Evolutionary conservation across 2,113 vertebrate genomes (phyloP).

Genomic region (Asarcornis scutulata): DNA sequence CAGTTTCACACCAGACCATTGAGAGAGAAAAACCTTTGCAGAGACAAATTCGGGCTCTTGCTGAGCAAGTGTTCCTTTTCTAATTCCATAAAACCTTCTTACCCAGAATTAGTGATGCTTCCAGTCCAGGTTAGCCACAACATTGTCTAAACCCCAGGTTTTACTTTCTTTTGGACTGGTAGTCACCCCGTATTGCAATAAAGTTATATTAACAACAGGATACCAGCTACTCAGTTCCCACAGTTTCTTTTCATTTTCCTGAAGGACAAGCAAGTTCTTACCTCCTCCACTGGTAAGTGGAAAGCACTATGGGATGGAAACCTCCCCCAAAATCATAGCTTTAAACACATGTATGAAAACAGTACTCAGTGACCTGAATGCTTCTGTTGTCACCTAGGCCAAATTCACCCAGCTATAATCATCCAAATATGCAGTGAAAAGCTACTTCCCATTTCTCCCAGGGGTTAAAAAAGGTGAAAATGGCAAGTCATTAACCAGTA

Average conservation of each 20-base stretch:
- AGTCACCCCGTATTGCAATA: neutral
- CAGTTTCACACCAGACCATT: neutral
- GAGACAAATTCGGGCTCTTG: neutral
- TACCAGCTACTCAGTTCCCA: neutral
- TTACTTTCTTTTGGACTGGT: neutral
- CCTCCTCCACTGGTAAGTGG: neutral
- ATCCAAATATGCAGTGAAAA: neutral
- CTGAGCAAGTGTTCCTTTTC: neutral
- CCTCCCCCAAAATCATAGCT: neutral
- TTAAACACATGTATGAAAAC: neutral
- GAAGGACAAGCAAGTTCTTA: neutral
- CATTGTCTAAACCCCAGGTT: neutral
- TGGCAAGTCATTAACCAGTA: neutral
- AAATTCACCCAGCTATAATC: neutral
- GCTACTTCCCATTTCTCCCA: neutral
- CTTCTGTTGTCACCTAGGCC: neutral
- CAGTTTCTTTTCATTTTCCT: neutral
- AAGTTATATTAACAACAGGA: neutral
- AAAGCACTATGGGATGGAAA: neutral
- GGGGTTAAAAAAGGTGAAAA: neutral
- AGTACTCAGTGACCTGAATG: neutral
- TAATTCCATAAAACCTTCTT: neutral
- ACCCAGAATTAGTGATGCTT: neutral
- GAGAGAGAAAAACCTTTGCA: neutral
- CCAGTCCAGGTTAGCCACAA: neutral